A percentile compares a stretch with the other conserved stretches of the same genome.
Conservation (phyloP, 1,140 invertebrate species). For the Helicoverpa zea region DNA sequence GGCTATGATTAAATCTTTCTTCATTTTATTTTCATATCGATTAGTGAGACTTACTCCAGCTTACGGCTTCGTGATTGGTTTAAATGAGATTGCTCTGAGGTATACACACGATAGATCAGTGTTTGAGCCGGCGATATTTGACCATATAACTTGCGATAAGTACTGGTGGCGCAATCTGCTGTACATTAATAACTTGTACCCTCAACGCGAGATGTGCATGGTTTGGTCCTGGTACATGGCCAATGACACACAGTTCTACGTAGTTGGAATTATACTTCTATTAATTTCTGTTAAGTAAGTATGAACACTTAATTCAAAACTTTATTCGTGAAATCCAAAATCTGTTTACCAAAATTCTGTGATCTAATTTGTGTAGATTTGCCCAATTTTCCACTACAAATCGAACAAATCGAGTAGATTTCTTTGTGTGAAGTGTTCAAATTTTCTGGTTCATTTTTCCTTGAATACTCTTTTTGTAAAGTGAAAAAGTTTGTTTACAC, state of each 20-base stretch:
- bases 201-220: slow-evolving; percentile 94
- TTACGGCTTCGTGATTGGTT: slow-evolving; percentile 92
- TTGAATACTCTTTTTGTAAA: slow-evolving; percentile 6
- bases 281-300: slow-evolving; percentile 92
- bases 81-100: slow-evolving; percentile 91
- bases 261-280: slow-evolving; percentile 91
- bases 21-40: slow-evolving; percentile 76
- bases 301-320: background rate
- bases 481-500: slow-evolving; percentile 38
- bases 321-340: no score
- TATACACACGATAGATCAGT: slow-evolving; percentile 90
- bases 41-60: slow-evolving; percentile 92
- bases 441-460: background rate
- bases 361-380: slow-evolving; percentile 1
- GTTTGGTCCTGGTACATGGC: slow-evolving; percentile 97
- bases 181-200: slow-evolving; percentile 94
- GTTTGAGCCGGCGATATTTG: slow-evolving; percentile 91
- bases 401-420: background rate
- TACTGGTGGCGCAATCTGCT: slow-evolving; percentile 95
- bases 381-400: background rate
- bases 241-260: slow-evolving; percentile 96
- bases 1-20: slow-evolving; percentile 71
- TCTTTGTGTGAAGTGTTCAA: slow-evolving; percentile 9
- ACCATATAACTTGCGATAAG: slow-evolving; percentile 91
- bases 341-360: no score